Evolutionary conservation across 1,140 invertebrate genomes (phyloP), one percentile per base, ranked within the genome.

Genomic region (Ceratosolen solmsi): DNA sequence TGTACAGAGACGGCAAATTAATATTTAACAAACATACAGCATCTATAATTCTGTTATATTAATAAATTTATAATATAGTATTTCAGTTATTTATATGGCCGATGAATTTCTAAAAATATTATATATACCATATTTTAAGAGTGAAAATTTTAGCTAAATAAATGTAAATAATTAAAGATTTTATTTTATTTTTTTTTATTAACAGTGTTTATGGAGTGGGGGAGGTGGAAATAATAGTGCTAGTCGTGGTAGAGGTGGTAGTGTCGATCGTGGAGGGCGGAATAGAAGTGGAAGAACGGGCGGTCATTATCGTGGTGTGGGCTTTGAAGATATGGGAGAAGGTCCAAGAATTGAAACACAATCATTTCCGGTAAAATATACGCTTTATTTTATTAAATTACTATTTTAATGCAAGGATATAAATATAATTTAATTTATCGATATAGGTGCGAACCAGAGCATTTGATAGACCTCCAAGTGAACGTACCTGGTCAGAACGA

Each of bases 401-500:
- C n/a, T 68, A 58, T 30, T 83, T n/a, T n/a, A n/a, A n/a, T n/a
- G n/a, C n/a, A n/a, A n/a, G n/a, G n/a, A n/a, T 74, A 63, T 65
- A 78, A 71, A 63, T 73, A 65, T 25, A 75, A 79, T 82, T 33
- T 58, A 81, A 73, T 46, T 71, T 70, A 17, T 27, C 30, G 46
- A 30, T 86, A 46, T 73, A 90, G 89, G 82, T 83, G 79, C 89
- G 91, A 87, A 88, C 85, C 58, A 86, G 91, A 63, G 86, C 88
- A 38, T 92, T 90, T 54, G 90, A 92, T 82, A 90, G 90, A 84
- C 90, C 89, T 84, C 90, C 91, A 85, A 90, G 85, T 60, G 92
- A 92, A 83, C 89, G 93, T 5, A 89, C 90, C 33, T 95, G 94
- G 94, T 90, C 90, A 60, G 94, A 95, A 85, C 86, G 94, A 79